Base-by-base conservation (phyloP, 1,140 invertebrate species). In the Chionoecetes opilio region DNA sequence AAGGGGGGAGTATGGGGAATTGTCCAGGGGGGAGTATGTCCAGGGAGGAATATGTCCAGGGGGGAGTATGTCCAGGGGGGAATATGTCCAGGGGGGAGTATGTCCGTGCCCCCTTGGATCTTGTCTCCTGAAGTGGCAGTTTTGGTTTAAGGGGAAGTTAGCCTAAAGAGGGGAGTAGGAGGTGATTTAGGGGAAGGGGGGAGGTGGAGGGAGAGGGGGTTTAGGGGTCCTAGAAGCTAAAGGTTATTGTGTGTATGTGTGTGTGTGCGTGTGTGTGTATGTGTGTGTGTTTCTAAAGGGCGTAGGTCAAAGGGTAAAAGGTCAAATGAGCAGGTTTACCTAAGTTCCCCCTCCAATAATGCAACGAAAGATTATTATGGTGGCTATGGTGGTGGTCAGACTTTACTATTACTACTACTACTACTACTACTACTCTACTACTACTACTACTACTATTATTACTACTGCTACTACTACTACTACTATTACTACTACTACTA, bases 361-460 rank as follows among this genome's bases (percentile, higher is more conserved):
- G 14, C 41, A 46, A 14, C 5, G 41, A 46, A 14, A 46, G 14
- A 46, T 46, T 46, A 75, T n/a, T 75, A 8, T 75, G 63, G 63
- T 75, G 63, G 63, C n/a, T 17, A 26, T 75, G 63, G 46, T 53
- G 46, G 46, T 53, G 46, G 46, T 53, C 63, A n/a, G 46, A 53
- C n/a, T 8, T 75, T 11, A 75, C 63, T 75, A 75, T 26, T 75
- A 75, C 63, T 75, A 75, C 63, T 75, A 75, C 63, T 75, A 75
- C 63, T 75, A n/a, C 63, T 75, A 75, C 63, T 75, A n/a, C 63
- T 75, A 75, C 63, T 75, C 21, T 75, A 75, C 53, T 75, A 75
- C 21, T n/a, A 75, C 63, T n/a, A 75, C 63, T n/a, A 75, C 53
- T n/a, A n/a, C n/a, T n/a, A 75, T 26, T 2, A 75, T 26, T n/a